Percentiles rank a stretch among this genome's conserved stretches.
Conservation (phyloP, 2,797 vertebrate genomes). For the Cryptoblepharus egeriae region DNA sequence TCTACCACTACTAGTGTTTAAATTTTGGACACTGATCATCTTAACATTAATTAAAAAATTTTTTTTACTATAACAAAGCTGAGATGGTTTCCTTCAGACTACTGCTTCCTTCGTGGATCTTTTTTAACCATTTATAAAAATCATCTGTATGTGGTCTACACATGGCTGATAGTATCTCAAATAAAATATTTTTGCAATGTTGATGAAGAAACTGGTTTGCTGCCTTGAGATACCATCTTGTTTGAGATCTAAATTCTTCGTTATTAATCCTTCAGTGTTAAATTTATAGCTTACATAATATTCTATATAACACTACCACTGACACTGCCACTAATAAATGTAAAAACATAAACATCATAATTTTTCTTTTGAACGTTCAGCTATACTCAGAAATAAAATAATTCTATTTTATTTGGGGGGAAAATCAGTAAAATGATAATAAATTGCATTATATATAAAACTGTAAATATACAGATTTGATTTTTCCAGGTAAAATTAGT, state of each 20-base stretch:
- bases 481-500: too few species aligned
- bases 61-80: slow-evolving; percentile 53
- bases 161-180: too few species aligned
- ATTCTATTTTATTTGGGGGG: not conserved
- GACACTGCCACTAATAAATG: not conserved
- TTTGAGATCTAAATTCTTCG: too few species aligned
- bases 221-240: too few species aligned
- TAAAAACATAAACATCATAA: not conserved
- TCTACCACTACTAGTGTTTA: not conserved
- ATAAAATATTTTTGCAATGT: too few species aligned
- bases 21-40: slow-evolving; percentile 42
- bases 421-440: not conserved
- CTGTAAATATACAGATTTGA: not conserved
- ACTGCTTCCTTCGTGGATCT: too few species aligned
- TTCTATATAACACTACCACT: not conserved
- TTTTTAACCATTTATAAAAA: not conserved
- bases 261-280: not conserved
- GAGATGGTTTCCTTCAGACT: not conserved
- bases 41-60: slow-evolving; percentile 45
- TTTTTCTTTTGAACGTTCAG: not conserved
- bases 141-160: too few species aligned
- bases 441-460: not conserved
- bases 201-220: too few species aligned
- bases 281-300: not conserved
- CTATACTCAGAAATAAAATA: not conserved